Percentiles rank a stretch among this genome's conserved stretches.
Conservation (phyloP, 2,797 vertebrate species). For the Cetoscarus ocellatus region DNA sequence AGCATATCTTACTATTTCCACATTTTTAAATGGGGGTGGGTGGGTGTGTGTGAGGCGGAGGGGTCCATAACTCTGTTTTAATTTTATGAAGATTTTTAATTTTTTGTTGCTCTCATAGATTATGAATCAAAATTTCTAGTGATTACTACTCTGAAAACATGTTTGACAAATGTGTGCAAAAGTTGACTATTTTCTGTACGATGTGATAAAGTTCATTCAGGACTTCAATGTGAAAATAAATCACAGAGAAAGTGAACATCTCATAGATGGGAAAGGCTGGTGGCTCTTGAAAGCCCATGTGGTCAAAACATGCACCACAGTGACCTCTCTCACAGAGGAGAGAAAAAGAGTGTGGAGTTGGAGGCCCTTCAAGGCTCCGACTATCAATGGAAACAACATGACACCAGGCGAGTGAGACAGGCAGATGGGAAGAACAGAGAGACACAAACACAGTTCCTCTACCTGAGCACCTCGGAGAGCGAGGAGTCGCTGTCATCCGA, state of each 20-base stretch:
- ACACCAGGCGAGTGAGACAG: slow-evolving; percentile 78
- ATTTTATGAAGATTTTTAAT: too few relatives aligned
- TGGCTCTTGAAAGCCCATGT: slow-evolving; percentile 19
- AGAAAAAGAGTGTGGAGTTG: neutral
- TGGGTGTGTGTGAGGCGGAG: too few relatives aligned
- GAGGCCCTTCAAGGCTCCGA: slow-evolving; percentile 36
- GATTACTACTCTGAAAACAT: neutral
- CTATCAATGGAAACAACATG: slow-evolving; percentile 63
- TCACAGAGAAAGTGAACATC: slow-evolving; percentile 50
- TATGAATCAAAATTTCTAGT: too few relatives aligned
- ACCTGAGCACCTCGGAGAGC: slow-evolving; percentile 99
- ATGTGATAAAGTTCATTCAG: slow-evolving; percentile 66
- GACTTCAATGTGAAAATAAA: slow-evolving; percentile 34
- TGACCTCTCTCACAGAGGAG: slow-evolving; percentile 38
- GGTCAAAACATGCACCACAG: slow-evolving; percentile 77
- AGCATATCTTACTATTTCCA: too few relatives aligned
- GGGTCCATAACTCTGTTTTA: too few relatives aligned
- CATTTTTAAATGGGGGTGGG: too few relatives aligned
- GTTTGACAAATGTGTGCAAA: neutral
- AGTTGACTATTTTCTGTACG: neutral
- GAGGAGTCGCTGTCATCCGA: slow-evolving; percentile 99
- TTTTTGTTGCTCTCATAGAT: too few relatives aligned
- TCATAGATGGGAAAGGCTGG: slow-evolving; percentile 42
- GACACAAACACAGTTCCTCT: slow-evolving; percentile 90
- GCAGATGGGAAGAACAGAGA: slow-evolving; percentile 77